phyloP scores from a whole-genome alignment of 2,888 invertebrate species.

The Phyto melanocephala region DNA sequence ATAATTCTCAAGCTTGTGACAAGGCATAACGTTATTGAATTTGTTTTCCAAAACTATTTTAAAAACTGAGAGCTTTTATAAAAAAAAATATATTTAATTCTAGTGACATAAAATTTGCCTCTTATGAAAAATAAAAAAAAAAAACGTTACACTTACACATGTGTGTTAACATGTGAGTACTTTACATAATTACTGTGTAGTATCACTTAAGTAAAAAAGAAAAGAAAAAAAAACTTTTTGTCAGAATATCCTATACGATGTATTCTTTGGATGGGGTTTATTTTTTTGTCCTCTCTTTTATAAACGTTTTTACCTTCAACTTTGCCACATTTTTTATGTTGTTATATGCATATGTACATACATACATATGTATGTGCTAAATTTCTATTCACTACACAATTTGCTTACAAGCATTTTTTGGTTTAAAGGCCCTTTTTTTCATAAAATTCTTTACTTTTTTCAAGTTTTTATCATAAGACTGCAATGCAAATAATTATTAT shows the following conservation, averaged over 20 bases:
- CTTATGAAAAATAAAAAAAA: slow-evolving; percentile 3
- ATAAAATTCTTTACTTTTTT: slow-evolving; percentile 4
- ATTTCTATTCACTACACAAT: background rate
- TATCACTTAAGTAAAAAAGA: slow-evolving; percentile 37
- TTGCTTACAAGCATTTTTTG: slow-evolving; percentile 36
- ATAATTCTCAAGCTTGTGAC: too few relatives aligned
- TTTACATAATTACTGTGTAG: slow-evolving; percentile 57
- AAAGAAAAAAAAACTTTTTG: slow-evolving; percentile 23
- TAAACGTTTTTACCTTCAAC: slow-evolving; percentile 58
- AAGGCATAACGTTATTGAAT: too few relatives aligned
- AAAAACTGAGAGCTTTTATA: too few relatives aligned
- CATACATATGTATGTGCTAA: too few relatives aligned
- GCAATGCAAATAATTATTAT: slow-evolving; percentile 43
- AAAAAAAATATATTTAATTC: too few relatives aligned
- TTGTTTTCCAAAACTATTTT: too few relatives aligned
- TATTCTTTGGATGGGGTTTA: slow-evolving; percentile 3
- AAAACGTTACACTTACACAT: background rate
- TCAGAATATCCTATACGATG: background rate
- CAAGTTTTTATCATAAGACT: slow-evolving; percentile 38
- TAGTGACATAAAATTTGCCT: background rate
- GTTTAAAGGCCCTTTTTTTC: slow-evolving; percentile 8
- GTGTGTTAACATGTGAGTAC: slow-evolving; percentile 27
- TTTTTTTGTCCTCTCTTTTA: slow-evolving; percentile 13
- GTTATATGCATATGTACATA: too few relatives aligned
- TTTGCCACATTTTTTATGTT: slow-evolving; percentile 32